Evolutionary conservation across 2,113 vertebrate genomes (phyloP), one percentile per base, ranked within the genome.

Genomic region (Trichechus manatus): DNA sequence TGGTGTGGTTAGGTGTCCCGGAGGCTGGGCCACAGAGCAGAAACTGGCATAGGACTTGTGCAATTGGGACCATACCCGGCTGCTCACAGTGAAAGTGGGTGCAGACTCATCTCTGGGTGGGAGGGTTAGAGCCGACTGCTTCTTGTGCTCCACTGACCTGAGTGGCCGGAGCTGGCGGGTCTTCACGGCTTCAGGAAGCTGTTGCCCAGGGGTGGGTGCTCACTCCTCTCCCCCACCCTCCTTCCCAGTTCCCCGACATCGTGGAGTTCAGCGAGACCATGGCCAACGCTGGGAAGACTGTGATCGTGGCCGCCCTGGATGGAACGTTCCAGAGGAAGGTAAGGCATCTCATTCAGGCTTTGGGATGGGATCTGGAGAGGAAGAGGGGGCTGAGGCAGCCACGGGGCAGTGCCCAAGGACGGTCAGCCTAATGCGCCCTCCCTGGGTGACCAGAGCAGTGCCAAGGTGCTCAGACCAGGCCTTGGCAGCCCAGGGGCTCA

Each of bases 251-350:
- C 97, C 98, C 99, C 61, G 99, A 99, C 96, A 98, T 99, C 0
- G 99, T 99, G 92, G 99, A 99, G 79, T 99, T 99, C 98, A 99
- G 99, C 2, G 99, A 99, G 97, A 91, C 85, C 27, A 99, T 99
- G 99, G 99, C 99, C 86, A 99, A 99, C 15, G 22, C 96, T 0
- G 99, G 99, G n/a, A 99, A 99, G 98, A 99, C 99, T 0, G 56
- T 99, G 79, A 99, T 99, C 0, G 99, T 99, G 10, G 99, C 99
- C 5, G 99, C 99, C 0, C 98, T 99, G 81, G 99, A 99, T 56
- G 99, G 99, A 44, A 99, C 99, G 2, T 99, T 99, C 97, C 99
- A 99, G 98, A 99, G 99, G 96, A 99, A 99, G 99, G 99, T 99
- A 95, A 89, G 75, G 13, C 3, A 0, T 33, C 68, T 6, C 75